These are phyloP conservation scores for Plumapathes pennacea DNA, from an alignment of 92 coral and sea anemone genomes.

Conservation along the genomic window DNA sequence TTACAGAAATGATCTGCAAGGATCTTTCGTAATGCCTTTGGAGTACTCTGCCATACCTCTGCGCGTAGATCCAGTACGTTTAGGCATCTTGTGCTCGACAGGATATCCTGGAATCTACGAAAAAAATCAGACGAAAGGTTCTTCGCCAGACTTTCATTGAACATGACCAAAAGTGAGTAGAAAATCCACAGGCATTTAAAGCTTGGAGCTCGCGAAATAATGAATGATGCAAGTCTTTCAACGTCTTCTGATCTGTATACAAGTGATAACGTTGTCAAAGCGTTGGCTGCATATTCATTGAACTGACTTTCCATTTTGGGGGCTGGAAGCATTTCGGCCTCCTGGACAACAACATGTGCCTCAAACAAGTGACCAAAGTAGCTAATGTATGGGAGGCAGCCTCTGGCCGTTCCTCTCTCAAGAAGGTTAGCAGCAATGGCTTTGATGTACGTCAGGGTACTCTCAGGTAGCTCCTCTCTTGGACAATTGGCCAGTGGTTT, in stretches of 20 bases:
- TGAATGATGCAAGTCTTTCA: not conserved
- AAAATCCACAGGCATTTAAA: slow-evolving; percentile 39
- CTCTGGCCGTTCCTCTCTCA: not conserved
- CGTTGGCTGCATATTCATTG: too few relatives aligned
- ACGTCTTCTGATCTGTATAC: not conserved
- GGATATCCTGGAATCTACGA: slow-evolving; percentile 2
- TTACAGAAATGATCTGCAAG: slow-evolving; percentile 44
- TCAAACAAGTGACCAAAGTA: slow-evolving; percentile 10
- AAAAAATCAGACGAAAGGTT: slow-evolving; percentile 6
- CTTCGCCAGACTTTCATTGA: not conserved
- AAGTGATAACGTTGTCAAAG: too few relatives aligned
- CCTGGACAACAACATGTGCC: not conserved
- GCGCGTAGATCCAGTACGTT: too few relatives aligned
- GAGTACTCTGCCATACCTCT: slow-evolving; percentile 45
- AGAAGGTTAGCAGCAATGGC: slow-evolving; percentile 6
- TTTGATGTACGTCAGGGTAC: slow-evolving; percentile 2
- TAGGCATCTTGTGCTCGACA: too few relatives aligned
- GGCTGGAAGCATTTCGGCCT: slow-evolving; percentile 1
- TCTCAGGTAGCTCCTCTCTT: slow-evolving; percentile 1
- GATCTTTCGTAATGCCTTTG: slow-evolving; percentile 21
- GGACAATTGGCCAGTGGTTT: not conserved
- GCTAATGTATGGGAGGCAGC: not conserved
- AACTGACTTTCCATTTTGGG: slow-evolving; percentile 3
- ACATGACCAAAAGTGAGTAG: not conserved
- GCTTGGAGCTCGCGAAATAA: slow-evolving; percentile 11